phyloP scores from a whole-genome alignment of 2,888 invertebrate species.

The Trilocha varians region DNA sequence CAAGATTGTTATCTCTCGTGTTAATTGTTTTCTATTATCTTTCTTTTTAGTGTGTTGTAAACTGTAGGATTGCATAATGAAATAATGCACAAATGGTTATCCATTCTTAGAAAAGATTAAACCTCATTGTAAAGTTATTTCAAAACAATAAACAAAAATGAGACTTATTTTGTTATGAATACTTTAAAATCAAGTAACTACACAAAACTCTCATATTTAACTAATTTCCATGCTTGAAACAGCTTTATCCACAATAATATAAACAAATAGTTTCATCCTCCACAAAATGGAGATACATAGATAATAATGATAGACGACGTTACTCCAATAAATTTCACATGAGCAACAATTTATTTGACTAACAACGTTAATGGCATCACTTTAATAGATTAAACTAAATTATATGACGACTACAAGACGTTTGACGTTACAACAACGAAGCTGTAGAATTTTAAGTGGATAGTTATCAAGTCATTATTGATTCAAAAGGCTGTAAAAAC shows the following conservation, averaged over 20 bases:
- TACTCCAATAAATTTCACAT: neutral
- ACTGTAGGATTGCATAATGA: neutral
- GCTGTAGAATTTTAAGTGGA: neutral
- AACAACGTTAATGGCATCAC: neutral
- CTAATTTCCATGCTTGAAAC: no score
- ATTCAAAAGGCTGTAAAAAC: neutral
- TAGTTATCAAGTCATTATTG: neutral
- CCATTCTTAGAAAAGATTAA: neutral
- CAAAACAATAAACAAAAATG: no score
- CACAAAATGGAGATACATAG: neutral
- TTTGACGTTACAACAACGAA: neutral
- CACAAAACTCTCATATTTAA: no score
- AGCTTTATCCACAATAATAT: no score
- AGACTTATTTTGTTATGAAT: no score
- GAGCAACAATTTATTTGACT: neutral
- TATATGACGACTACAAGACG: neutral
- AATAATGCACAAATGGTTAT: neutral
- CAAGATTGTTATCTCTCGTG: conserved; percentile 17
- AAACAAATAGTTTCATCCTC: no score
- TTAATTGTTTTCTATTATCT: conserved; percentile 9
- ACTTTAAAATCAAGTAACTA: no score
- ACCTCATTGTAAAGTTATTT: no score
- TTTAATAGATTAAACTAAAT: neutral
- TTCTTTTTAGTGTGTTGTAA: neutral
- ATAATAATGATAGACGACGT: neutral